phyloP scores from a whole-genome alignment of 2,888 invertebrate genomes.

The Tigriopus californicus region DNA sequence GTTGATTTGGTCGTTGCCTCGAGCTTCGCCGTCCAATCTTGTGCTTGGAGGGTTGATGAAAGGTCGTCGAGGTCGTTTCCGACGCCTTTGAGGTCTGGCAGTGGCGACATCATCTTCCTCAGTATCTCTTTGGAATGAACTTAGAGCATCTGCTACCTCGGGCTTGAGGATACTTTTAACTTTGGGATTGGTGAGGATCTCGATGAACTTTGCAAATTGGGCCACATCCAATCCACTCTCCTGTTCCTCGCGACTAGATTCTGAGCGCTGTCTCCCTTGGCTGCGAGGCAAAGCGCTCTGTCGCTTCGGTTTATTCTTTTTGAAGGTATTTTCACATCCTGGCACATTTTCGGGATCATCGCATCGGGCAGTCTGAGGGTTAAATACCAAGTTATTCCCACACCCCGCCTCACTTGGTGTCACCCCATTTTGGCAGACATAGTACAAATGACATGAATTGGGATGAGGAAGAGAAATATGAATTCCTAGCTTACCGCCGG shows the following conservation, averaged over 20 bases:
- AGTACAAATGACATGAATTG: constrained; percentile 12
- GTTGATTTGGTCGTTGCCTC: background rate
- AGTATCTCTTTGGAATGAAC: no score
- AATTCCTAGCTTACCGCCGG: constrained; percentile 11
- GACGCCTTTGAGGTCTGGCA: background rate
- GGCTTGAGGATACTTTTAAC: constrained; percentile 10
- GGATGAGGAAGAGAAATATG: constrained; percentile 14
- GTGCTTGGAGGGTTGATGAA: no score
- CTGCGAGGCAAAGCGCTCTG: background rate
- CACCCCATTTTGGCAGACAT: constrained; percentile 13
- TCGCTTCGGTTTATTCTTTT: background rate
- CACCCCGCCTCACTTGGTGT: constrained; percentile 14
- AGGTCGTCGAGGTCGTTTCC: background rate
- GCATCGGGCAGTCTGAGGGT: constrained; percentile 1
- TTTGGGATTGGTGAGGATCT: constrained; percentile 10
- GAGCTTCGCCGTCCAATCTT: background rate
- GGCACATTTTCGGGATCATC: constrained; percentile 14
- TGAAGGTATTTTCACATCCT: constrained; percentile 14
- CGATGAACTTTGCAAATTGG: constrained; percentile 13
- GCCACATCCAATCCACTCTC: background rate
- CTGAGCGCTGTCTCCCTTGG: background rate
- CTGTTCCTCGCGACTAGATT: background rate
- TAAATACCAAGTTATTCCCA: constrained; percentile 5
- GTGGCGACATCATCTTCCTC: background rate
- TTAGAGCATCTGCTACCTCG: background rate